phyloP scores from a whole-genome alignment of 2,797 vertebrate species.

The Psittacula echo region DNA sequence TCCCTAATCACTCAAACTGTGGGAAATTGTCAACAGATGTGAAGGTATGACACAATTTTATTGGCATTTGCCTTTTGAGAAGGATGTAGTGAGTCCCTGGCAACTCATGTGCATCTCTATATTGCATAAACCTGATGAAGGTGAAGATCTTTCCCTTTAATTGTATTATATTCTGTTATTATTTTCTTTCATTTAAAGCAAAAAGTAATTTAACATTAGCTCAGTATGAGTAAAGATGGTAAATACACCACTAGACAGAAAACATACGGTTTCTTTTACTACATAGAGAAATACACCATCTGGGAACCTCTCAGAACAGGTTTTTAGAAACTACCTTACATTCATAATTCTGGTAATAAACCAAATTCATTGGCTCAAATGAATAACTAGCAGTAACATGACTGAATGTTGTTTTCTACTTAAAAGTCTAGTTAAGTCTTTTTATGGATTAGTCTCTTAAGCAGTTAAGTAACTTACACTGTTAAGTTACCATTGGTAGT shows the following conservation, averaged over 20 bases:
- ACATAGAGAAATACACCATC: constrained; percentile 31
- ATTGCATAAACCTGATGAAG: not conserved
- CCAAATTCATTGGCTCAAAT: not conserved
- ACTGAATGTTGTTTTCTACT: not conserved
- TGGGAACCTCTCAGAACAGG: not conserved
- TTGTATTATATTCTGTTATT: not conserved
- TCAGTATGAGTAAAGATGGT: too few species aligned
- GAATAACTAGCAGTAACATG: not conserved
- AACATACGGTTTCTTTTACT: constrained; percentile 22
- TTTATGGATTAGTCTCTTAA: not conserved
- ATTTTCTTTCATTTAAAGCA: constrained; percentile 1
- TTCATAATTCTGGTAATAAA: constrained; percentile 36
- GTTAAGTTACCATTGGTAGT: not conserved
- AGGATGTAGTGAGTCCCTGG: not conserved
- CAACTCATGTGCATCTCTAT: not conserved
- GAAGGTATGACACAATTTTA: not conserved
- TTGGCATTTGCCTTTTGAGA: not conserved
- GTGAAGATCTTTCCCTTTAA: not conserved
- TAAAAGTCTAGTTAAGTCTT: constrained; percentile 7
- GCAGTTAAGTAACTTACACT: not conserved
- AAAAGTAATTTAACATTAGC: not conserved
- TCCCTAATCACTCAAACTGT: not conserved
- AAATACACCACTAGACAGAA: not conserved
- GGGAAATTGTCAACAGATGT: not conserved
- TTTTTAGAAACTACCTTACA: not conserved